phyloP scores from a whole-genome alignment of 2,888 invertebrate species.

The Troides aeacus region DNA sequence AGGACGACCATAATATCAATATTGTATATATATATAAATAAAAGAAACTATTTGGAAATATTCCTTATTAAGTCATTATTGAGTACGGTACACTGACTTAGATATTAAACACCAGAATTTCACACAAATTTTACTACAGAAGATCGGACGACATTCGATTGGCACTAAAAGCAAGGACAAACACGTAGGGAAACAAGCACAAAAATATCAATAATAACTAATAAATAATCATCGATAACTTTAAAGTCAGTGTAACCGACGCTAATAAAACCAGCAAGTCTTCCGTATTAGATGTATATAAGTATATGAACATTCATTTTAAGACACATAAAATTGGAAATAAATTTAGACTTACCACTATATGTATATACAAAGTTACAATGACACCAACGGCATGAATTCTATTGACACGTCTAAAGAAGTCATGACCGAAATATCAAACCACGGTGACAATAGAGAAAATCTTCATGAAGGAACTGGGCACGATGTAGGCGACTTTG shows the following conservation, averaged over 20 bases:
- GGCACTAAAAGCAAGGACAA: not conserved
- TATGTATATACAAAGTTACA: not conserved
- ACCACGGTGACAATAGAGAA: not conserved
- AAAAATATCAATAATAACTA: not conserved
- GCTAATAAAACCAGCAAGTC: conserved; percentile 21
- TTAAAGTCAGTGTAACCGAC: conserved; percentile 18
- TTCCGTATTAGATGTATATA: conserved; percentile 24
- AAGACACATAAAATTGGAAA: not conserved
- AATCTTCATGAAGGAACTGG: not conserved
- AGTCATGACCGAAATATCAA: not conserved
- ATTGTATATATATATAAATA: not conserved
- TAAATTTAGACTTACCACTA: not conserved
- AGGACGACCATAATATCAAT: not conserved
- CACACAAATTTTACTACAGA: not conserved
- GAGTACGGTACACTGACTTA: conserved; percentile 1
- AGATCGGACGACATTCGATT: not conserved
- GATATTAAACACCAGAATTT: not conserved
- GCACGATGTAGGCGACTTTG: not conserved
- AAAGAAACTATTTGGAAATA: not conserved
- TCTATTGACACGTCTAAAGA: not conserved
- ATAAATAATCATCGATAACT: not conserved
- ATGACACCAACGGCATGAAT: conserved; percentile 17
- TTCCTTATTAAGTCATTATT: too few species aligned
- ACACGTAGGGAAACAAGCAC: not conserved
- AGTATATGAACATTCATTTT: conserved; percentile 4